Evolutionary conservation across 1,140 invertebrate species (phyloP), one percentile per base, ranked within the genome.

Genomic region (Drosophila pallidifrons): DNA sequence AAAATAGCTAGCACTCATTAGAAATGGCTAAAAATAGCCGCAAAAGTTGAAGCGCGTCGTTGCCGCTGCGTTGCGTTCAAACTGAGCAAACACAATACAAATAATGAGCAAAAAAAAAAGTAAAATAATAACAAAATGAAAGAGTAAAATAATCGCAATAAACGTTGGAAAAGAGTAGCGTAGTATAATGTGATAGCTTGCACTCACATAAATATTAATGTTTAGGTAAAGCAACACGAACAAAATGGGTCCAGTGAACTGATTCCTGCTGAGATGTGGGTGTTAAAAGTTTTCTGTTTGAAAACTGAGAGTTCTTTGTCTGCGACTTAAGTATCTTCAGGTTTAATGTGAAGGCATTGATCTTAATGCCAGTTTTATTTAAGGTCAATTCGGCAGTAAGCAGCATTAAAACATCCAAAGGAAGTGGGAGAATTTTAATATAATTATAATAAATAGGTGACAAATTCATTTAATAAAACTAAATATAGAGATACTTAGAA

Each of bases 1-100:
- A 89, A 88, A 89, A 88, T 88, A 88, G 85, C 81, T 49, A 85
- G 74, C 78, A 65, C 78, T 88, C 75, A 85, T 88, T 88, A 88
- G 85, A 88, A 88, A 89, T 72, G 85, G 74, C 85, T 88, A 88
- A 81, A 88, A 89, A 88, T 88, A 88, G 85, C 67, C 38, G 60
- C 60, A 10, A 47, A 54, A 65, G 38, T 75, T 80, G 71, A 87
- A 77, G 73, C 79, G 63, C 83, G 73, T 38, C 10, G 35, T 38
- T 38, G 35, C 35, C 35, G 35, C 47, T 57, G 61, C 13, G 46
- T 8, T 47, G 16, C 43, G 43, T 32, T 25, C 51, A 52, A 59
- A 15, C 58, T 58, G 41, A 68, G 28, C 60, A 64, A 61, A 47
- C 11, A 58, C 8, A 38, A 38, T 8, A 30, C 63, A 45, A 46